phyloP scores from a whole-genome alignment of 2,113 vertebrate species.

The Ploceus nigricollis region DNA sequence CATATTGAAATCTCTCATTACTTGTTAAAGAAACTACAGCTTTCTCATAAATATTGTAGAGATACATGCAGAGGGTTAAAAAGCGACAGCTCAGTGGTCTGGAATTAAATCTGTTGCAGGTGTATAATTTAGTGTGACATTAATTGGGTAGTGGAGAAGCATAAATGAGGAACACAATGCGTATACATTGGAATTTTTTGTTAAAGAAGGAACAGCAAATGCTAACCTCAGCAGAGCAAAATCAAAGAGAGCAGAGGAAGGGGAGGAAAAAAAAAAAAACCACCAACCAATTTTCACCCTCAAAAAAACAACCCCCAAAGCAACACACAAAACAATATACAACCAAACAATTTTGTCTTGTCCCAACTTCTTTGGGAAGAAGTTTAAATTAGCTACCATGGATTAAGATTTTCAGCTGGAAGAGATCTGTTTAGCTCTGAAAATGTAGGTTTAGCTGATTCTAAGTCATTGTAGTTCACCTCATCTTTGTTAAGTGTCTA shows the following conservation, averaged over 20 bases:
- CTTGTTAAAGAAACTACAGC: not conserved
- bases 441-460: not conserved
- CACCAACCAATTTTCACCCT: accelerated
- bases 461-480: not conserved
- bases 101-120: conserved; percentile 64
- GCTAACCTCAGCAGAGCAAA: conserved; percentile 7
- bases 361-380: not conserved
- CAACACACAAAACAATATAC: not conserved
- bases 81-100: conserved; percentile 47
- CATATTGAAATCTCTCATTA: conserved; percentile 11
- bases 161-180: conserved; percentile 42
- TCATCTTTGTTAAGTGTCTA: not conserved
- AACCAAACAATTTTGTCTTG: not conserved
- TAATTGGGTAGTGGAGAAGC: conserved; percentile 64
- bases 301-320: accelerated
- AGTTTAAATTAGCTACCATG: not conserved
- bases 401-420: not conserved
- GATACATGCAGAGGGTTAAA: conserved; percentile 41
- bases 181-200: conserved; percentile 10
- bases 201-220: not conserved
- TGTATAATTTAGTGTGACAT: conserved; percentile 64
- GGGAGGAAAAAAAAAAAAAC: not conserved
- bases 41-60: conserved; percentile 53
- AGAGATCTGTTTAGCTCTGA: not conserved
- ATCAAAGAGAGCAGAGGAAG: not conserved